These are phyloP conservation scores for Cepphus grylle DNA, from an alignment of 2,113 vertebrate species.

Conservation along the genomic window DNA sequence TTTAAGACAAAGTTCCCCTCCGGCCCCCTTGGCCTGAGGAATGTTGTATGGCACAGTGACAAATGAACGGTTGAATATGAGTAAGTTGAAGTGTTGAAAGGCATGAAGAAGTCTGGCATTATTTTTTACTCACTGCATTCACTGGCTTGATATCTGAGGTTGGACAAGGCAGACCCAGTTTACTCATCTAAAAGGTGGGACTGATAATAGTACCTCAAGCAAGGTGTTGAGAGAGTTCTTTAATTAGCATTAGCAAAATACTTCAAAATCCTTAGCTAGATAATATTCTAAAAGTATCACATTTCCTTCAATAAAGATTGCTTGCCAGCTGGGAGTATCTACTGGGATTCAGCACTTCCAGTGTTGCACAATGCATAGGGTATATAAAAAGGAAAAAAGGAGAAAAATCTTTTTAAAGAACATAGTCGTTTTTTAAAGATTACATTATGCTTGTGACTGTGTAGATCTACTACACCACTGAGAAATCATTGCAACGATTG, in stretches of 20 bases:
- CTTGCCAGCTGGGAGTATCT: not conserved
- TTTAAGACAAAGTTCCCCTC: not conserved
- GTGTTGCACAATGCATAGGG: not conserved
- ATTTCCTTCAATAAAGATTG: not conserved
- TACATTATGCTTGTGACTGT: not conserved
- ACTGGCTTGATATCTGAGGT: not conserved
- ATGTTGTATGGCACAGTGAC: not conserved
- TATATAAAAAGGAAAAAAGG: not conserved
- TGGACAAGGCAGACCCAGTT: not conserved
- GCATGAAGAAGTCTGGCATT: not conserved
- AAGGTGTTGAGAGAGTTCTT: not conserved
- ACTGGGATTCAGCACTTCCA: not conserved
- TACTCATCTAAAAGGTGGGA: not conserved
- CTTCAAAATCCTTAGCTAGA: not conserved
- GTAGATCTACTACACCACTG: not conserved
- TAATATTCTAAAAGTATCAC: not conserved
- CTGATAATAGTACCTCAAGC: not conserved
- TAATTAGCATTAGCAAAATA: not conserved
- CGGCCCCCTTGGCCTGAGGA: not conserved
- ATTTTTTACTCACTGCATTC: not conserved
- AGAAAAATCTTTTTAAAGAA: not conserved
- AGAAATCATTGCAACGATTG: not conserved
- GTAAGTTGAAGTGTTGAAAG: not conserved
- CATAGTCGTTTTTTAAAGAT: not conserved
- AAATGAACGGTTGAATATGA: not conserved